These are phyloP conservation scores for Trissonchulus sp. DNA, from an alignment of 2,888 invertebrate species.

Conservation along the genomic window DNA sequence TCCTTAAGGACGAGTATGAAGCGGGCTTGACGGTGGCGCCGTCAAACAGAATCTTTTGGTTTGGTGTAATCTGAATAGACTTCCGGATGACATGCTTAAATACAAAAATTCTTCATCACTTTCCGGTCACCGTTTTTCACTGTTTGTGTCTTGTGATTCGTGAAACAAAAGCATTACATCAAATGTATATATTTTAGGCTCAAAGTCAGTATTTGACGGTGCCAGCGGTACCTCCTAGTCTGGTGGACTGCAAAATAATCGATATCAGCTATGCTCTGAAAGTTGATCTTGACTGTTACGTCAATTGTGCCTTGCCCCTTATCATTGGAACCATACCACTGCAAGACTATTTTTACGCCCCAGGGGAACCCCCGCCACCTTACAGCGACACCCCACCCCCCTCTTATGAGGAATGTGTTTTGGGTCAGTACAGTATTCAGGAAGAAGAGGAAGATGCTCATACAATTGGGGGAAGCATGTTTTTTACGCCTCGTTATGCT, in stretches of 20 bases:
- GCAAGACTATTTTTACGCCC: not conserved
- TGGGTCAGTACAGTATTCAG: conserved; percentile 4
- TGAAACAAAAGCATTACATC: too few relatives aligned
- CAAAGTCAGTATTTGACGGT: not conserved
- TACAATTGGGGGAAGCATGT: not conserved
- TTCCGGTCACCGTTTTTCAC: too few relatives aligned
- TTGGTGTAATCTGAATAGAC: too few relatives aligned
- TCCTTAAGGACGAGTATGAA: too few relatives aligned
- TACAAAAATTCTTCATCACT: too few relatives aligned
- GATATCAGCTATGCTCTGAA: conserved; percentile 21
- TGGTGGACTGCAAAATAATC: conserved; percentile 19
- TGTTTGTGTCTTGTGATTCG: too few relatives aligned
- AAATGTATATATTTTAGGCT: not conserved
- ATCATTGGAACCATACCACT: conserved; percentile 26
- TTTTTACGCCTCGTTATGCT: not conserved
- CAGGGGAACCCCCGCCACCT: not conserved
- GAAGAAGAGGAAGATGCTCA: not conserved
- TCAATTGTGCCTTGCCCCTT: conserved; percentile 12
- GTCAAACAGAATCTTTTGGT: too few relatives aligned
- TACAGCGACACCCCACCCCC: conserved; percentile 19
- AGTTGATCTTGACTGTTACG: conserved; percentile 4
- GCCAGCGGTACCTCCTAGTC: conserved; percentile 23
- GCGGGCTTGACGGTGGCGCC: too few relatives aligned
- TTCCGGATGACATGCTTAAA: too few relatives aligned
- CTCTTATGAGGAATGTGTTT: conserved; percentile 17